Conservation (phyloP, 2,888 invertebrate species). For the Apamea crenata region DNA sequence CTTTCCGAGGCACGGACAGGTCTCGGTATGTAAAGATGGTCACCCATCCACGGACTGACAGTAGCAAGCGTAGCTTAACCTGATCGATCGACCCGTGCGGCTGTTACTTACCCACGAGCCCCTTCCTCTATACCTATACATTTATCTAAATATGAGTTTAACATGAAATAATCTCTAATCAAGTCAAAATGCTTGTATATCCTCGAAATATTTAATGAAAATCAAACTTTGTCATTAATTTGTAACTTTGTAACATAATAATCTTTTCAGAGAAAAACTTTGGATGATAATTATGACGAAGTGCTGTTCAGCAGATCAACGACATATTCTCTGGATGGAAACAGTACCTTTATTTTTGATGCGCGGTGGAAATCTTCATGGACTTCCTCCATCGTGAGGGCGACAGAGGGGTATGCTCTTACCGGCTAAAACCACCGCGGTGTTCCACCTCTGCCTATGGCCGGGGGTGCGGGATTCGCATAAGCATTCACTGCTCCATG, state of each 20-base stretch:
- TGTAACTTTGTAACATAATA: slow-evolving; percentile 42
- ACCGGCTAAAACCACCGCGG: no score
- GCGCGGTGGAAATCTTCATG: no score
- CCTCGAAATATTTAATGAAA: slow-evolving; percentile 16
- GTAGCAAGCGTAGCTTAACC: neutral
- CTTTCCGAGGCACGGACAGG: no score
- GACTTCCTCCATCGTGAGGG: no score
- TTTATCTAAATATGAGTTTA: neutral
- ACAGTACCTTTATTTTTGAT: slow-evolving; percentile 1
- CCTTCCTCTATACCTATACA: no score
- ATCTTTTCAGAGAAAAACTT: slow-evolving; percentile 51
- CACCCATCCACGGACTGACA: no score
- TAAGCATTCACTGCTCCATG: neutral
- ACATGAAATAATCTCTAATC: neutral
- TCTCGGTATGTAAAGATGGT: no score
- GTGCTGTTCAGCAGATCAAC: slow-evolving; percentile 27
- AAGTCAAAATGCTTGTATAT: neutral
- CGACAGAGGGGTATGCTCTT: no score
- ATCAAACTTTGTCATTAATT: slow-evolving; percentile 45
- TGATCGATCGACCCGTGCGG: neutral
- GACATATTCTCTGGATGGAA: slow-evolving; percentile 16
- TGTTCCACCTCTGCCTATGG: no score
- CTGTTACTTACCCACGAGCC: neutral
- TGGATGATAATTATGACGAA: slow-evolving; percentile 52
- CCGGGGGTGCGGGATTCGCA: no score